phyloP scores from a whole-genome alignment of 2,888 invertebrate genomes.

The Germaria angustata region DNA sequence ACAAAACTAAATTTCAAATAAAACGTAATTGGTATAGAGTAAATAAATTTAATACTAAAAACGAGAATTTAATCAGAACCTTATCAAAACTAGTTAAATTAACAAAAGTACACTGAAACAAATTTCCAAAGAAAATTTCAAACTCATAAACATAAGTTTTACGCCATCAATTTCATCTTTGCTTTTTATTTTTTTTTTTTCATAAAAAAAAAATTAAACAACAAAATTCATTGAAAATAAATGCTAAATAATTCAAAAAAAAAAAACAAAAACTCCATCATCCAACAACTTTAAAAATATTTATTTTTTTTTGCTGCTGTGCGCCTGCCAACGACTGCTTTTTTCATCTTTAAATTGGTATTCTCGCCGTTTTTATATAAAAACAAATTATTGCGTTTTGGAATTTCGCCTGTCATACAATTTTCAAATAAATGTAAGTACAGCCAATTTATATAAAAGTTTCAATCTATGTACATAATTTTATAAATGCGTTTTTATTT shows the following conservation, averaged over 20 bases:
- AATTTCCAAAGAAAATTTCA: neutral
- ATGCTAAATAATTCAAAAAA: neutral
- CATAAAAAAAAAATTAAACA: neutral
- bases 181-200: constrained; percentile 23
- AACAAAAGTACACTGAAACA: neutral
- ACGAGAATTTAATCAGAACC: neutral
- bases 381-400: constrained; percentile 9
- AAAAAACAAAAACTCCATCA: neutral
- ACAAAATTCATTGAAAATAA: neutral
- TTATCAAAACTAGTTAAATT: neutral
- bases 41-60: neutral
- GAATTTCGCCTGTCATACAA: neutral
- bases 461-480: neutral
- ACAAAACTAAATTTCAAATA: neutral
- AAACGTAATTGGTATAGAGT: constrained; percentile 10
- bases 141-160: neutral
- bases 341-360: constrained; percentile 21
- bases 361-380: too few species aligned
- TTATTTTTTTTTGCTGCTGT: constrained; percentile 2
- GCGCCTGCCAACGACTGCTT: neutral
- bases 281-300: neutral
- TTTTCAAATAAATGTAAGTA: constrained; percentile 31
- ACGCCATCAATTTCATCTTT: neutral
- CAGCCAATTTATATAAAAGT: neutral
- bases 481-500: constrained; percentile 13